A percentile compares a stretch with the other conserved stretches of the same genome.
Evolutionary conservation across 2,113 vertebrate genomes (phyloP).

Genomic region (Ramphastos sulfuratus): DNA sequence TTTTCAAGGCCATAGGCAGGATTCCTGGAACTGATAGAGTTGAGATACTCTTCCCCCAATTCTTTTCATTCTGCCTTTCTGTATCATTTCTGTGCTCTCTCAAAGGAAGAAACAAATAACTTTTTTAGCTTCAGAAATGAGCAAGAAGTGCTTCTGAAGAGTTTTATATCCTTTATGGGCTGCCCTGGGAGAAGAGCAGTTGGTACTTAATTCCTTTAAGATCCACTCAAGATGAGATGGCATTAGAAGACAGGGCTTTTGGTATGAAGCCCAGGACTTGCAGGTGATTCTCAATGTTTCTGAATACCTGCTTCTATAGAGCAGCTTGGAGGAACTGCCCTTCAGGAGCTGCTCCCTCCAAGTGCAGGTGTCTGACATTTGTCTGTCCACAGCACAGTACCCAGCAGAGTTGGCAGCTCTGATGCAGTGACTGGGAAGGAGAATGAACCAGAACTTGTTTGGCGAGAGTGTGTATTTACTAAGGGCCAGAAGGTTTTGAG

Average conservation of each 20-base stretch:
- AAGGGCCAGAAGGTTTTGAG: background rate
- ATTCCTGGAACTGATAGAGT: background rate
- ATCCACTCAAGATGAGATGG: background rate
- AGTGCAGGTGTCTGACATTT: background rate
- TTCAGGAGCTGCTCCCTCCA: background rate
- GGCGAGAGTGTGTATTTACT: background rate
- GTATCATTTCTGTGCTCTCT: background rate
- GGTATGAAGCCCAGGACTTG: background rate
- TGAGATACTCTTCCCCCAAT: background rate
- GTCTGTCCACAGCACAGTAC: background rate
- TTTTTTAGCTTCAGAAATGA: background rate
- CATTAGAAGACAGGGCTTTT: background rate
- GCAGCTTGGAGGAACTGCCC: background rate
- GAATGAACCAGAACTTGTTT: background rate
- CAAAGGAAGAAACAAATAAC: background rate
- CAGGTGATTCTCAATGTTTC: background rate
- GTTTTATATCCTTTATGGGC: background rate
- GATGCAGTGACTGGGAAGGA: background rate
- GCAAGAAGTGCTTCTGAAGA: background rate
- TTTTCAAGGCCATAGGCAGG: background rate
- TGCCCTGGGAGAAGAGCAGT: background rate
- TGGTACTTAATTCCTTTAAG: background rate
- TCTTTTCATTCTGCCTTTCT: background rate
- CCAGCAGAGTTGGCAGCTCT: background rate
- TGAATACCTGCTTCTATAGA: background rate